A percentile compares a stretch with the other conserved stretches of the same genome.
These are phyloP conservation scores for Ptychadena robeensis DNA, from an alignment of 2,797 vertebrate genomes.

Conservation along the genomic window DNA sequence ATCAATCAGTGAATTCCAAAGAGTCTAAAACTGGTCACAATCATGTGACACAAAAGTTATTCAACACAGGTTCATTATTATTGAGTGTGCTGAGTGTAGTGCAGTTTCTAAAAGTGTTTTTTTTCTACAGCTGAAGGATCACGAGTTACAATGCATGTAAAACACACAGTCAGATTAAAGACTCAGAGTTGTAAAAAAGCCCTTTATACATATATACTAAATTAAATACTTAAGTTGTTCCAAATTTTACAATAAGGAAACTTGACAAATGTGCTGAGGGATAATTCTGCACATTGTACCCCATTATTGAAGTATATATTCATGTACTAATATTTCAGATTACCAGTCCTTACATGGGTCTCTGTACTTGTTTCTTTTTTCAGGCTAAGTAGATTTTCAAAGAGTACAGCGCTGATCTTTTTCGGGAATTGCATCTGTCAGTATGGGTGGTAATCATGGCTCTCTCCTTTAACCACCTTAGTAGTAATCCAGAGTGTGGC, in stretches of 20 bases:
- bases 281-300: too few species aligned
- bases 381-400: too few species aligned
- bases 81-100: neutral
- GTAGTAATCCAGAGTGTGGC: too few species aligned
- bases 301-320: too few species aligned
- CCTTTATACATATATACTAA: neutral
- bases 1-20: too few species aligned
- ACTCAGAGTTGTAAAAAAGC: neutral
- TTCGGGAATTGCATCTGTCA: too few species aligned
- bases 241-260: neutral
- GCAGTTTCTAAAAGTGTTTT: neutral
- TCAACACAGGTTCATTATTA: neutral
- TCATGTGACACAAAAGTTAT: too few species aligned
- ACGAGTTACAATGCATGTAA: neutral
- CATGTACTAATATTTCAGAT: neutral
- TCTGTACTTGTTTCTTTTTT: too few species aligned
- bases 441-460: neutral
- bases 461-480: neutral
- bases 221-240: neutral
- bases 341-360: neutral
- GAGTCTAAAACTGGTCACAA: too few species aligned
- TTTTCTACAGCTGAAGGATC: neutral
- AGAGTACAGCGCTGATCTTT: too few species aligned
- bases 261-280: neutral
- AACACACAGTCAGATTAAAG: neutral